Percentiles rank a stretch among this genome's conserved stretches.
phyloP scores from a whole-genome alignment of 1,140 invertebrate genomes.

The Platorchestia sp. region DNA sequence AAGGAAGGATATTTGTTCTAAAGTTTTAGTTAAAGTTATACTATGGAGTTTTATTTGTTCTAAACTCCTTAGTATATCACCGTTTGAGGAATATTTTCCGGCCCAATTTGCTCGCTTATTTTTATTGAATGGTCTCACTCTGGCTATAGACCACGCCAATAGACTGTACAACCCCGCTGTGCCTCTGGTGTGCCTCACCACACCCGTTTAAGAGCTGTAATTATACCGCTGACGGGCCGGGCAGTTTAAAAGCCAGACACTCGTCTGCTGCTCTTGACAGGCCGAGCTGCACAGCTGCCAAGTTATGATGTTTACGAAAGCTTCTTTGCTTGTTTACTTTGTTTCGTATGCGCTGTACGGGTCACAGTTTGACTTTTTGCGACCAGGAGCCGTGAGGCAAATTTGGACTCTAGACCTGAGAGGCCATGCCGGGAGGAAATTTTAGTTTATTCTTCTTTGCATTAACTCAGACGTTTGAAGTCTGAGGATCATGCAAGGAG shows the following conservation, averaged over 20 bases:
- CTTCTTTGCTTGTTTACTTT: conserved; percentile 7
- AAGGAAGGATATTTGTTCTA: too few species aligned
- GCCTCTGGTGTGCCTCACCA: background rate
- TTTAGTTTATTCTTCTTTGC: too few species aligned
- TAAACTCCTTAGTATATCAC: background rate
- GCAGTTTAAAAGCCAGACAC: background rate
- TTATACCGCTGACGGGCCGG: background rate
- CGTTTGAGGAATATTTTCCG: background rate
- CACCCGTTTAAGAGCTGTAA: background rate
- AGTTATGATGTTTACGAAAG: conserved; percentile 46
- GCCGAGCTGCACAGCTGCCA: background rate
- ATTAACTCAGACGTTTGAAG: too few species aligned
- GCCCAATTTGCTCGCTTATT: background rate
- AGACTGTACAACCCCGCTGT: background rate
- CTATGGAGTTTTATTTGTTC: background rate
- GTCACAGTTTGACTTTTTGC: conserved; percentile 26
- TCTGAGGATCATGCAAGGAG: too few species aligned
- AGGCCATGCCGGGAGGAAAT: background rate
- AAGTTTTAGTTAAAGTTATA: too few species aligned
- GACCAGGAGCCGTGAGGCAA: background rate
- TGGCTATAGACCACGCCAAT: background rate
- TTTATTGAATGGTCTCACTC: background rate
- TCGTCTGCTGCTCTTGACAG: conserved; percentile 8
- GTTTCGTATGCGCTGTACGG: background rate
- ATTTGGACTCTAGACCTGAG: background rate